Evolutionary conservation across 2,888 invertebrate species (phyloP).

Genomic region (Lepidochitona cinerea): DNA sequence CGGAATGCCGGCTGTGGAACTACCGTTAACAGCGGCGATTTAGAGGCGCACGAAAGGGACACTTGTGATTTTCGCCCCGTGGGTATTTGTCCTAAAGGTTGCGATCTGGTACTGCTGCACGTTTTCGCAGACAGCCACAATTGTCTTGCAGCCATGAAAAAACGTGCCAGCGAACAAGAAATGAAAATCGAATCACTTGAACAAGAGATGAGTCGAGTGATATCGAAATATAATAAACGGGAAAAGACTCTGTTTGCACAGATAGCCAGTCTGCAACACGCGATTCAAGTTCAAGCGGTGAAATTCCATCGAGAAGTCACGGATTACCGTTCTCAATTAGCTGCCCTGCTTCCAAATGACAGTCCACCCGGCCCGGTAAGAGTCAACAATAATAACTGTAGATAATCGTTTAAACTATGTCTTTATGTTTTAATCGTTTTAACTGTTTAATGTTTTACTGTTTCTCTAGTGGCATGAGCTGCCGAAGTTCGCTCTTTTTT

Average conservation of each 20-base stretch:
- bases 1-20: conserved; percentile 44
- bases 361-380: no score
- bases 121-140: conserved; percentile 35
- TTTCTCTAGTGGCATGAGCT: no score
- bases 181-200: conserved; percentile 36
- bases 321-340: no score
- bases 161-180: conserved; percentile 41
- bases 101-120: conserved; percentile 41
- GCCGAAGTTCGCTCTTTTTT: no score
- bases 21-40: conserved; percentile 31
- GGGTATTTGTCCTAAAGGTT: conserved; percentile 51
- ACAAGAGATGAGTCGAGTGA: conserved; percentile 36
- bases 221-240: conserved; percentile 32
- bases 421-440: no score
- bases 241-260: conserved; percentile 48
- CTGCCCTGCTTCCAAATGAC: no score
- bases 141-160: conserved; percentile 46
- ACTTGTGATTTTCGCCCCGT: conserved; percentile 46
- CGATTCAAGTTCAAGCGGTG: no score
- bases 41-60: conserved; percentile 40
- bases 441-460: no score
- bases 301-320: no score
- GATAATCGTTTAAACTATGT: no score
- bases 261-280: conserved; percentile 39
- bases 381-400: no score